phyloP scores from a whole-genome alignment of 1,140 invertebrate genomes.

The Pseudomyrmex flavicornis region DNA sequence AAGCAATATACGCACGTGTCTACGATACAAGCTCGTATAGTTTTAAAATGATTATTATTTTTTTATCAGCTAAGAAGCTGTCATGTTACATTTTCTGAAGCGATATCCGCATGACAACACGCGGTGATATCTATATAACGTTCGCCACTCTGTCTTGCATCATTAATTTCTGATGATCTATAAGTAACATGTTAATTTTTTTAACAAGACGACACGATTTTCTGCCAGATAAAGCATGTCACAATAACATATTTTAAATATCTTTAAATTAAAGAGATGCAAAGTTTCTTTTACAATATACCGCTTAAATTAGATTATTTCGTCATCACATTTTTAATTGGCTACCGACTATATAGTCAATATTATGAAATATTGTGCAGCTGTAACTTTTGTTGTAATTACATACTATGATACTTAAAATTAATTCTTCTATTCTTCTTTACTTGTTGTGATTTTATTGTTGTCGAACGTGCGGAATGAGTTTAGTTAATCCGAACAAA shows the following conservation, averaged over 20 bases:
- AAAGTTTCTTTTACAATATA: background rate
- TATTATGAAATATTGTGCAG: background rate
- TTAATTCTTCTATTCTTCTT: constrained; percentile 3
- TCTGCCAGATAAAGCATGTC: background rate
- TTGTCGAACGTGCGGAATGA: background rate
- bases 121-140: constrained; percentile 16
- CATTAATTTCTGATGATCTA: constrained; percentile 55
- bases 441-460: constrained; percentile 3
- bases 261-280: background rate
- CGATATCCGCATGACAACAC: constrained; percentile 41
- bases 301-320: background rate
- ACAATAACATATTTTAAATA: constrained; percentile 34
- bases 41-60: constrained; percentile 23
- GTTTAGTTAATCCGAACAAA: background rate
- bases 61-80: constrained; percentile 31
- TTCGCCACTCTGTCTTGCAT: constrained; percentile 26
- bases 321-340: background rate
- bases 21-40: background rate
- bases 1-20: background rate
- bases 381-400: constrained; percentile 3
- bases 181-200: background rate
- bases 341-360: background rate
- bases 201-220: constrained; percentile 15
- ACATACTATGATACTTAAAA: background rate
- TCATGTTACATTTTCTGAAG: constrained; percentile 29